Percentiles rank a stretch among this genome's conserved stretches.
These are phyloP conservation scores for Abscondita cerata DNA, from an alignment of 2,888 invertebrate species.

Conservation along the genomic window DNA sequence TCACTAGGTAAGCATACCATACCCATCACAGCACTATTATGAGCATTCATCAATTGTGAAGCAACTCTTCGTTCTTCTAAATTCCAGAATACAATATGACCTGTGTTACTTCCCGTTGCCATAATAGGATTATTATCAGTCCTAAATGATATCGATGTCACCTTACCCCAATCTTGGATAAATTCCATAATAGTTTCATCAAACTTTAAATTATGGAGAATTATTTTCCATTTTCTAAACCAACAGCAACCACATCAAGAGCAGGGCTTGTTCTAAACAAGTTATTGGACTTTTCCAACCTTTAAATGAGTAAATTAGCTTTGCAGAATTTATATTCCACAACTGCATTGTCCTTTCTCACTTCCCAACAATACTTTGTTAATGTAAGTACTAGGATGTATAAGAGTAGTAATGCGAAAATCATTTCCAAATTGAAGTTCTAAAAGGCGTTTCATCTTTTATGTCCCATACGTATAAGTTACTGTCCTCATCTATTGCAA, in stretches of 20 bases:
- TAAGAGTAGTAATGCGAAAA: constrained; percentile 83
- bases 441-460: constrained; percentile 70
- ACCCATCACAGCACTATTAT: constrained; percentile 77
- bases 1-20: constrained; percentile 86
- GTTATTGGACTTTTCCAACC: constrained; percentile 77
- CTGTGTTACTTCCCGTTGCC: constrained; percentile 81
- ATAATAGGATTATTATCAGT: constrained; percentile 86
- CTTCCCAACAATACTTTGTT: constrained; percentile 93
- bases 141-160: constrained; percentile 85
- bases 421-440: constrained; percentile 72
- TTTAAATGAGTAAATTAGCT: constrained; percentile 77
- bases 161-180: constrained; percentile 90
- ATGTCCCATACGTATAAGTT: constrained; percentile 86
- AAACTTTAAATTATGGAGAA: constrained; percentile 85
- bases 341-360: constrained; percentile 83
- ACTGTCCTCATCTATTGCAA: constrained; percentile 84
- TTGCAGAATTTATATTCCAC: constrained; percentile 86
- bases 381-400: constrained; percentile 93
- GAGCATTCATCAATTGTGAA: constrained; percentile 83
- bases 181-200: constrained; percentile 86
- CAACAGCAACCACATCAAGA: constrained; percentile 89
- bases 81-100: constrained; percentile 94
- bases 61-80: constrained; percentile 80
- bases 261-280: constrained; percentile 90
- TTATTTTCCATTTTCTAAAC: constrained; percentile 82